A percentile compares a stretch with the other conserved stretches of the same genome.
Evolutionary conservation across 1,140 invertebrate genomes (phyloP).

Genomic region (Tetramorium simillimum): DNA sequence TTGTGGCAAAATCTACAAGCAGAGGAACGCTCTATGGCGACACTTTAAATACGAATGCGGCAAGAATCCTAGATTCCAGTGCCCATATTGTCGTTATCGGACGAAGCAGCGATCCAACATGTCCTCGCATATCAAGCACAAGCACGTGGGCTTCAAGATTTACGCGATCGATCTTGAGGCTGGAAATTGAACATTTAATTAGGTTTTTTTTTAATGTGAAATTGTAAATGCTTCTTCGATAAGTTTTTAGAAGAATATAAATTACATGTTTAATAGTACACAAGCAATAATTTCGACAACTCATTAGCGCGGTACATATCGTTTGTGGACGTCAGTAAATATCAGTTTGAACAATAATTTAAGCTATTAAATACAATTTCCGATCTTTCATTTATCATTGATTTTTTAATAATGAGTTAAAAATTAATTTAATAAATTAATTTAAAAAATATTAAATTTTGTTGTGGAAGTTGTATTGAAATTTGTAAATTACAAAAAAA

Average conservation of each 20-base stretch:
- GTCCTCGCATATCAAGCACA: slow-evolving; percentile 83
- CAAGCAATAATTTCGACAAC: neutral
- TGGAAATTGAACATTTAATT: neutral
- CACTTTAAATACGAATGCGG: slow-evolving; percentile 87
- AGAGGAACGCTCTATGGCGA: slow-evolving; percentile 81
- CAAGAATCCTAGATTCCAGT: slow-evolving; percentile 86
- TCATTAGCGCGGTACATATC: neutral
- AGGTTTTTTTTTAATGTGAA: neutral
- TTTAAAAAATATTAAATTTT: neutral
- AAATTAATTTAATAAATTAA: neutral
- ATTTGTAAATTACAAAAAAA: neutral
- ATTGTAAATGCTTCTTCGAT: neutral
- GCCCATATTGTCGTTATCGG: slow-evolving; percentile 86
- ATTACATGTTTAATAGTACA: neutral
- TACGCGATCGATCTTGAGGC: slow-evolving; percentile 68
- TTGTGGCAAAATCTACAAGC: slow-evolving; percentile 83
- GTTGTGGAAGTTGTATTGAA: neutral
- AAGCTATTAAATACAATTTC: neutral
- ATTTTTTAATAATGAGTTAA: neutral
- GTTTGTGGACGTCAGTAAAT: neutral
- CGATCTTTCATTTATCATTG: neutral
- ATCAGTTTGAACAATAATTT: neutral
- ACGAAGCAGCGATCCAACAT: slow-evolving; percentile 86
- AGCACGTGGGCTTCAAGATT: slow-evolving; percentile 67
- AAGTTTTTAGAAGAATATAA: neutral